Percentiles rank a stretch among this genome's conserved stretches.
Evolutionary conservation across 1,140 invertebrate species (phyloP).

Genomic region (Belonocnema kinseyi): DNA sequence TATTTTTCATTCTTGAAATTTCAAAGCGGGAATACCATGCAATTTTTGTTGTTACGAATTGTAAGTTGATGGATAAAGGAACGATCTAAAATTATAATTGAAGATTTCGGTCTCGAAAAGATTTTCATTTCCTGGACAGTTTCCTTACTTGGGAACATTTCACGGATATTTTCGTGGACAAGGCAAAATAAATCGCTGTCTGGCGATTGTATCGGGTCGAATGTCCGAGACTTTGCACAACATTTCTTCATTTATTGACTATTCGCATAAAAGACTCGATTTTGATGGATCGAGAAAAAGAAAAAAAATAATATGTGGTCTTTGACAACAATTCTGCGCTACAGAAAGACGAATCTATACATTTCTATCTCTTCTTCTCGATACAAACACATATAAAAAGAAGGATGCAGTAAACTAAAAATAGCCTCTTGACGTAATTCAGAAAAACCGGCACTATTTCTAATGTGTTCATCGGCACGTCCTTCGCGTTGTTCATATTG

Average conservation of each 20-base stretch:
- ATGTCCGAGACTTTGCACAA: not conserved
- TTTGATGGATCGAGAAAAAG: not conserved
- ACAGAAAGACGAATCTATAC: not conserved
- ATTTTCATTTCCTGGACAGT: too few species aligned
- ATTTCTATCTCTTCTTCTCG: not conserved
- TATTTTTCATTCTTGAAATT: slow-evolving; percentile 25
- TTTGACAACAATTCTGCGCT: not conserved
- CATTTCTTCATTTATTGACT: slow-evolving; percentile 12
- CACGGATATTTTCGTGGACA: too few species aligned
- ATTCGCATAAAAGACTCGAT: slow-evolving; percentile 24
- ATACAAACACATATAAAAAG: slow-evolving; percentile 52
- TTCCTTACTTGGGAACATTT: too few species aligned
- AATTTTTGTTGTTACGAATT: too few species aligned
- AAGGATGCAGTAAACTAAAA: slow-evolving; percentile 57
- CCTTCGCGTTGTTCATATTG: too few species aligned
- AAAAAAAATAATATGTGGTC: not conserved
- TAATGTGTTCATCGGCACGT: slow-evolving; percentile 36
- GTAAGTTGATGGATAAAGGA: too few species aligned
- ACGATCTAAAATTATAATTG: too few species aligned
- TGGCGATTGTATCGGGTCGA: not conserved
- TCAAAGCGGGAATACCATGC: too few species aligned
- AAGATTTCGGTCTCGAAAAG: too few species aligned
- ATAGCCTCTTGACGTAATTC: slow-evolving; percentile 56
- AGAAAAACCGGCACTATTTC: slow-evolving; percentile 51
- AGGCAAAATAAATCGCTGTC: not conserved